These are phyloP conservation scores for Plebejus melissa DNA, from an alignment of 2,888 invertebrate genomes.

Conservation along the genomic window DNA sequence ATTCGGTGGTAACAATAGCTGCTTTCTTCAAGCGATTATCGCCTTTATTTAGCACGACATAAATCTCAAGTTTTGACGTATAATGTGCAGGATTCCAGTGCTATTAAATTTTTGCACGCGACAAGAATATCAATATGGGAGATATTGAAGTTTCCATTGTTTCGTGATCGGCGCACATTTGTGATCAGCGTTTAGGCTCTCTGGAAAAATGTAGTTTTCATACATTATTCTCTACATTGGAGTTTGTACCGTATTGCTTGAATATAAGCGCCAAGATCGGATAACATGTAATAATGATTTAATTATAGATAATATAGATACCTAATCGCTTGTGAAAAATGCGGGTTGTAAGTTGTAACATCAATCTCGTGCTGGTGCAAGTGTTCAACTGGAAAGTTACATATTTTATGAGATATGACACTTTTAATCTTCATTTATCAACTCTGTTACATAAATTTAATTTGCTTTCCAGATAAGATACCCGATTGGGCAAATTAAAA, in stretches of 20 bases:
- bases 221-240: background rate
- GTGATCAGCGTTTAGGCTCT: constrained; percentile 17
- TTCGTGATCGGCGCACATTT: constrained; percentile 28
- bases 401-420: background rate
- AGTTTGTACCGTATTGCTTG: background rate
- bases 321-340: background rate
- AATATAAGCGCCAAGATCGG: background rate
- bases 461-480: background rate
- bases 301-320: background rate
- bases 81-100: constrained; percentile 36
- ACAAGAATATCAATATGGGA: constrained; percentile 40
- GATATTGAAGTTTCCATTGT: constrained; percentile 31
- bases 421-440: background rate
- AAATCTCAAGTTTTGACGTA: background rate
- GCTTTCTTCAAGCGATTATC: background rate
- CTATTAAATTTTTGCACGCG: constrained; percentile 56
- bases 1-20: constrained; percentile 29
- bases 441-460: background rate
- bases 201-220: constrained; percentile 18
- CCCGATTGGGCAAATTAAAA: background rate
- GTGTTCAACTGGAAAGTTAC: background rate
- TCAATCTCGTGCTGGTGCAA: background rate
- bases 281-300: background rate
- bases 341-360: background rate
- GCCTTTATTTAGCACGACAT: background rate